Evolutionary conservation across 1,140 invertebrate species (phyloP).

Genomic region (Pollicipes pollicipes): DNA sequence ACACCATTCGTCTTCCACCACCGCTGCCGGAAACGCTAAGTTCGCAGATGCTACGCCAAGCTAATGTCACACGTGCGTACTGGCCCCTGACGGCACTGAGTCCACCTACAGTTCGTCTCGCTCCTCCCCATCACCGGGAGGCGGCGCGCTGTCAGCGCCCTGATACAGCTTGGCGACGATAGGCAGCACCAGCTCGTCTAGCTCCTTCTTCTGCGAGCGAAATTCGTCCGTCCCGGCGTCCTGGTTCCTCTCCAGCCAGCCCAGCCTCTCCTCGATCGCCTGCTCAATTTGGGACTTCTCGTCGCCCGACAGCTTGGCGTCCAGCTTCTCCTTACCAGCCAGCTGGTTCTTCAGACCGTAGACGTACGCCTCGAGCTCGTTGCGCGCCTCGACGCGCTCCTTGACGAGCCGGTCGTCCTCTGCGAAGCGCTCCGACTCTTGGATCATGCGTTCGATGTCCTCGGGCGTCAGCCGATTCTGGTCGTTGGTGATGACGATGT

Average conservation of each 20-base stretch:
- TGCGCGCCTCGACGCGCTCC: constrained; percentile 78
- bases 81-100: no score
- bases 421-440: constrained; percentile 76
- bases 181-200: constrained; percentile 87
- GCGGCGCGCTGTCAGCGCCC: constrained; percentile 8
- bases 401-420: constrained; percentile 96
- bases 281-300: constrained; percentile 80
- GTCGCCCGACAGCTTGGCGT: constrained; percentile 66
- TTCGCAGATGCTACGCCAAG: no score
- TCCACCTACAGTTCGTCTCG: neutral
- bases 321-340: constrained; percentile 90
- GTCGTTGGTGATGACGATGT: constrained; percentile 44
- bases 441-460: constrained; percentile 44
- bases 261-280: constrained; percentile 87
- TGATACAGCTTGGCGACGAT: constrained; percentile 95
- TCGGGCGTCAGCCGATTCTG: constrained; percentile 39
- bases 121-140: neutral
- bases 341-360: constrained; percentile 96
- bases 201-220: constrained; percentile 89
- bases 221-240: constrained; percentile 85
- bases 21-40: neutral
- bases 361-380: constrained; percentile 84
- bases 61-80: neutral
- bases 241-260: constrained; percentile 91
- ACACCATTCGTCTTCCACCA: neutral